These are phyloP conservation scores for Pantala flavescens DNA, from an alignment of 1,140 invertebrate genomes.

Conservation along the genomic window DNA sequence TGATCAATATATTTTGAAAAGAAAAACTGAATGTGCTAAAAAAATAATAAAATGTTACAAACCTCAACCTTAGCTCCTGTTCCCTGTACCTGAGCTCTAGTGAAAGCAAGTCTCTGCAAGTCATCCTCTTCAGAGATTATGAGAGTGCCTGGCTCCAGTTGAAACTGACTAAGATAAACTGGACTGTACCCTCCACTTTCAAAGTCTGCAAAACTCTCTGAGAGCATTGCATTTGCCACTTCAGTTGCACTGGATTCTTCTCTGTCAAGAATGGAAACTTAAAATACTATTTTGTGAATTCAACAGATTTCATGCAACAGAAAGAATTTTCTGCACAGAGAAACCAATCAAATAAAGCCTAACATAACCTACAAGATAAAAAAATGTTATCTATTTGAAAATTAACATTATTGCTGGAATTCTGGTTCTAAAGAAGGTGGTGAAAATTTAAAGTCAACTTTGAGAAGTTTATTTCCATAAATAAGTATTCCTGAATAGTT, in stretches of 20 bases:
- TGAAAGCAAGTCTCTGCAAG: conserved; percentile 58
- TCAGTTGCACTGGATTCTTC: conserved; percentile 30
- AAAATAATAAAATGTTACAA: conserved; percentile 16
- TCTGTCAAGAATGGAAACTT: not conserved
- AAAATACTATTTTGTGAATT: not conserved
- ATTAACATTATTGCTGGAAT: too few relatives aligned
- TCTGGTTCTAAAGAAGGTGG: too few relatives aligned
- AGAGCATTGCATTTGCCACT: conserved; percentile 40
- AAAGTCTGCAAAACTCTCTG: conserved; percentile 61
- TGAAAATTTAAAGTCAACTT: too few relatives aligned
- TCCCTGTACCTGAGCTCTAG: conserved; percentile 49
- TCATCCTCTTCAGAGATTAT: conserved; percentile 73
- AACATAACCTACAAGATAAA: too few relatives aligned
- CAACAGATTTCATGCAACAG: too few relatives aligned
- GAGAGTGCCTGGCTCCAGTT: conserved; percentile 74
- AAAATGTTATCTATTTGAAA: too few relatives aligned
- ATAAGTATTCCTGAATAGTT: too few relatives aligned
- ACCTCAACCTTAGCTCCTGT: conserved; percentile 43
- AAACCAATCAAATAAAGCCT: too few relatives aligned
- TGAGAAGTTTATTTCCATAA: too few relatives aligned
- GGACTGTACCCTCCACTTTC: conserved; percentile 76
- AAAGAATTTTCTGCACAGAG: too few relatives aligned
- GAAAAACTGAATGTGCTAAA: not conserved
- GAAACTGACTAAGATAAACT: conserved; percentile 48
- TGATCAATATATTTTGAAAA: too few relatives aligned